Evolutionary conservation across 64 coral and sea anemone species (phyloP).

Genomic region (Dendrophyllia cribrosa): DNA sequence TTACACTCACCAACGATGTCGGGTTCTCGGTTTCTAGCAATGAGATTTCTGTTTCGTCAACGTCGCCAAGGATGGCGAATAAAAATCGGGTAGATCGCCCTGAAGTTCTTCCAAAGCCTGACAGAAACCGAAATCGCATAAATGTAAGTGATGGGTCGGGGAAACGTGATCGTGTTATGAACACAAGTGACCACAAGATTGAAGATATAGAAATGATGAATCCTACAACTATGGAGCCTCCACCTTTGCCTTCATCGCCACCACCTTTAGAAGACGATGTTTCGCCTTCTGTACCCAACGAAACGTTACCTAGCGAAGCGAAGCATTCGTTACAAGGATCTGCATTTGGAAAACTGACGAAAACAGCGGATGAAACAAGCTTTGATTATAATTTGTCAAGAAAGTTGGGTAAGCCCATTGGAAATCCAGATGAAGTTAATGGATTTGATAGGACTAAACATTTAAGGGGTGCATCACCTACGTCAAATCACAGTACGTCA

Average conservation of each 20-base stretch:
- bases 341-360: not conserved
- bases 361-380: not conserved
- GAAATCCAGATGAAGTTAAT: not conserved
- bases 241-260: constrained; percentile 17
- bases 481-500: not conserved
- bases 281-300: not conserved
- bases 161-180: not conserved
- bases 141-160: not conserved
- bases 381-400: constrained; percentile 22
- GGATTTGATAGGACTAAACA: not conserved
- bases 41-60: not conserved
- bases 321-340: not conserved
- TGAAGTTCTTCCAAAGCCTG: constrained; percentile 9
- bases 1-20: constrained; percentile 1
- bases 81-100: not conserved
- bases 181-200: not conserved
- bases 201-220: not conserved
- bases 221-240: not conserved
- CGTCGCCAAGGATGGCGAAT: not conserved
- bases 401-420: not conserved
- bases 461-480: not conserved
- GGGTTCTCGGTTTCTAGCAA: not conserved
- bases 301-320: not conserved
- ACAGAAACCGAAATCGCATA: not conserved
- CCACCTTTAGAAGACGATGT: constrained; percentile 25